Evolutionary conservation across 2,888 invertebrate genomes (phyloP).

Genomic region (Pseudeuparius sepicola): DNA sequence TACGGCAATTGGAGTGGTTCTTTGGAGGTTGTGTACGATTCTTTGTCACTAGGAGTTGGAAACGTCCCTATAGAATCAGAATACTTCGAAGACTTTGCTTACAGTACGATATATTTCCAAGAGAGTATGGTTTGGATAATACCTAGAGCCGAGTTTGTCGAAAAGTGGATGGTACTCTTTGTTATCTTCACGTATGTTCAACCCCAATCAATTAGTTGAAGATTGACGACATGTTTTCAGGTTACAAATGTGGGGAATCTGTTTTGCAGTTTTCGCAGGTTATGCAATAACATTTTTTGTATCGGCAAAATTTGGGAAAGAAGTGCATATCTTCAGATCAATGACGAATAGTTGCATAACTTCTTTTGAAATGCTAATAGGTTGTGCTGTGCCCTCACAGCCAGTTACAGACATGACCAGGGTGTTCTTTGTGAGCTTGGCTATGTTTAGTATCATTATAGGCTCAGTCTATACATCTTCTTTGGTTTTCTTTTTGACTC

Average conservation of each 20-base stretch:
- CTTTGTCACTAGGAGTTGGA: slow-evolving; percentile 5
- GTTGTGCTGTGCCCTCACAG: slow-evolving; percentile 10
- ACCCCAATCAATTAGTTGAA: slow-evolving; percentile 12
- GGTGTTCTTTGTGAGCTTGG: slow-evolving; percentile 15
- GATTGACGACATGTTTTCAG: slow-evolving; percentile 17
- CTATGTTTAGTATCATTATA: slow-evolving; percentile 16
- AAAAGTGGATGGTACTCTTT: slow-evolving; percentile 11
- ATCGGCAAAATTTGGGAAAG: slow-evolving; percentile 7
- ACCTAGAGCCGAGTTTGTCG: slow-evolving; percentile 17
- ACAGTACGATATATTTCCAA: slow-evolving; percentile 13
- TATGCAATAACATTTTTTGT: slow-evolving; percentile 15
- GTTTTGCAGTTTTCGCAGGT: slow-evolving; percentile 12
- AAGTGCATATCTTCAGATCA: slow-evolving; percentile 9
- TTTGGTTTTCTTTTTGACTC: slow-evolving; percentile 17
- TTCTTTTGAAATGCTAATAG: slow-evolving; percentile 16
- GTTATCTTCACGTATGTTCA: slow-evolving; percentile 6
- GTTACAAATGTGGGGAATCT: slow-evolving; percentile 17
- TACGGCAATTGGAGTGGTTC: slow-evolving; percentile 16
- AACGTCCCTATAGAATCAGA: not conserved
- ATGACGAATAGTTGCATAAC: slow-evolving; percentile 13
- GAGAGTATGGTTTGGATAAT: slow-evolving; percentile 14
- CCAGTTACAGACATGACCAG: slow-evolving; percentile 14
- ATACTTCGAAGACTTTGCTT: slow-evolving; percentile 14
- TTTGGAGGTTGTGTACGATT: slow-evolving; percentile 12
- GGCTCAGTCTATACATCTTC: slow-evolving; percentile 18